Base-by-base conservation (phyloP, 2,888 invertebrate genomes). In the Nebria salina region DNA sequence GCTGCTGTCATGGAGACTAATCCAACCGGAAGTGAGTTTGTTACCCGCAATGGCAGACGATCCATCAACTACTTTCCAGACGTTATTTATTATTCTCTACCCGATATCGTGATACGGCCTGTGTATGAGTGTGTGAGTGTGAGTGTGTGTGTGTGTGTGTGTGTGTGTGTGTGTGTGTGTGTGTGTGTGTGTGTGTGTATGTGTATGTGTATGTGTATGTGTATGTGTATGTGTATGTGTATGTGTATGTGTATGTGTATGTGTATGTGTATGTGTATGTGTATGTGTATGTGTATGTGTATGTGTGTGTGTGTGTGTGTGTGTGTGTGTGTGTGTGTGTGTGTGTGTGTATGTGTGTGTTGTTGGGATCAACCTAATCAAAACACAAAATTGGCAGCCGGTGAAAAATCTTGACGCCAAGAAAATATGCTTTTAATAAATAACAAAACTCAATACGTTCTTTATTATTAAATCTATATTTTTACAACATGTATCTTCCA, bases 41-140 rank as follows among this genome's bases (percentile, higher is more conserved):
- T 75, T 79, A 79, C 79, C 79, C 79, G 73, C 79, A 75, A 79
- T 79, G 79, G 75, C 79, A 79, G 79, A 75, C 79, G 79, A 79
- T 79, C 79, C 79, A 79, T 79, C 79, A 78, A 78, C 78, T 73
- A 78, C 78, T 78, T 78, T 77, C 64, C 65, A 79, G 79, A 79
- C 75, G 79, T 79, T 79, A 79, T 79, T 79, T 79, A 79, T 79
- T 79, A 79, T 79, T 79, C 79, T 75, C 66, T 79, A 54, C 79
- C 73, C 34, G 75, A 79, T 54, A 66, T 73, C 79, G 42, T 43
- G 79, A 79, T 43, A 74, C 15, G 66, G 34, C 34, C 43, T 65
- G 79, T 79, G 42, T 73, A 75, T 79, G 79, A 0, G 20, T 20
- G 20, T 20, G 20, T 20, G 0, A 20, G 20, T 20, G 20, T 20